Conservation (phyloP, 1,140 invertebrate species). For the Lordiphosa collinella region DNA sequence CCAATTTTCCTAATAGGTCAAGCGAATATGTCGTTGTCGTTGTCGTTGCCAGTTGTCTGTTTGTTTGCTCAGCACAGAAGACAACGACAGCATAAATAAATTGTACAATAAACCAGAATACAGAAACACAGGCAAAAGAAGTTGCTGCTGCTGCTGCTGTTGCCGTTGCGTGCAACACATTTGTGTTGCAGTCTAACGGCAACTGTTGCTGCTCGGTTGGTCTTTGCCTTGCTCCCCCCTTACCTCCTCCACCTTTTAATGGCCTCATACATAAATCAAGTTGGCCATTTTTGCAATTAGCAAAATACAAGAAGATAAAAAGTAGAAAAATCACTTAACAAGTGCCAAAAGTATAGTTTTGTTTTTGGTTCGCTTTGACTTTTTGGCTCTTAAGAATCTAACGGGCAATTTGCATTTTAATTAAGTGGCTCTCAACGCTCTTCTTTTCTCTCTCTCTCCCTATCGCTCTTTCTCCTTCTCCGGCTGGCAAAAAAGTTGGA, state of each 20-base stretch:
- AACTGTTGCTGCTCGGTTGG: conserved; percentile 68
- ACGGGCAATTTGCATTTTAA: conserved; percentile 65
- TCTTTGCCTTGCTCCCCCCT: conserved; percentile 18
- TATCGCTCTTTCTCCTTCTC: neutral
- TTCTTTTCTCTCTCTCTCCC: conserved; percentile 1
- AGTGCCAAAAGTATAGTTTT: conserved; percentile 19
- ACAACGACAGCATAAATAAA: conserved; percentile 72
- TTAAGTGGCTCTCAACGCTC: conserved; percentile 36
- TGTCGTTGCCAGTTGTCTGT: conserved; percentile 27
- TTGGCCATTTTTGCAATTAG: conserved; percentile 66
- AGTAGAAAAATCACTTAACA: conserved; percentile 3
- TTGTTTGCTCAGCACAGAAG: conserved; percentile 38
- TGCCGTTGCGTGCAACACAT: conserved; percentile 56
- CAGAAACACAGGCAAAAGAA: conserved; percentile 32
- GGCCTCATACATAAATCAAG: conserved; percentile 71
- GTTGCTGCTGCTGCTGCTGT: conserved; percentile 24
- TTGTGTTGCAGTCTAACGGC: conserved; percentile 61
- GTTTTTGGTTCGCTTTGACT: conserved; percentile 8
- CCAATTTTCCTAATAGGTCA: conserved; percentile 74
- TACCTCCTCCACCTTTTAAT: conserved; percentile 44
- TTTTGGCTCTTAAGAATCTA: too few relatives aligned
- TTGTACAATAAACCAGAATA: conserved; percentile 66
- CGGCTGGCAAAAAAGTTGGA: neutral
- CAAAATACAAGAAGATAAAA: conserved; percentile 29
- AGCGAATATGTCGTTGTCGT: conserved; percentile 44